Evolutionary conservation across 1,140 invertebrate species (phyloP).

Genomic region (Papilio machaon): DNA sequence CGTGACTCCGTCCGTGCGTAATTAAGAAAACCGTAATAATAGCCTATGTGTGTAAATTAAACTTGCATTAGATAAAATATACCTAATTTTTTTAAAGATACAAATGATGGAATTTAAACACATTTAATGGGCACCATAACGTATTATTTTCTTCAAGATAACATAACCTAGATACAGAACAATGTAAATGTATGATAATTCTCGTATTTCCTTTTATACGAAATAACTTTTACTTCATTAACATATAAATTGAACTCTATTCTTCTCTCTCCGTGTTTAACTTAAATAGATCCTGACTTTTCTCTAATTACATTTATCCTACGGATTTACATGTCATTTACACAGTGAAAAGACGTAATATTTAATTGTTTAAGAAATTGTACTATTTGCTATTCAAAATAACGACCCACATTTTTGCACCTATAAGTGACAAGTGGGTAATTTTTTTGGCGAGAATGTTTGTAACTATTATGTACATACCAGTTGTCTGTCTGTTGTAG

Average conservation of each 20-base stretch:
- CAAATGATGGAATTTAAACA: neutral
- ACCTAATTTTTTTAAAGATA: too few relatives aligned
- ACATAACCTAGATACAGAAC: neutral
- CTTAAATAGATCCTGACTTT: conserved; percentile 20
- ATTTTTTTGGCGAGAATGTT: neutral
- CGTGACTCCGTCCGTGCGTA: too few relatives aligned
- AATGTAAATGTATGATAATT: conserved; percentile 21
- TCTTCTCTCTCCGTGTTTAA: conserved; percentile 13
- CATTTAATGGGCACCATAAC: neutral
- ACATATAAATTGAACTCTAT: conserved; percentile 17
- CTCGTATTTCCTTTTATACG: conserved; percentile 14
- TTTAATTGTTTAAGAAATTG: neutral
- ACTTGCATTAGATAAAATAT: too few relatives aligned
- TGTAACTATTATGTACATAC: too few relatives aligned
- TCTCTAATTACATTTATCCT: conserved; percentile 21
- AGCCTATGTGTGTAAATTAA: too few relatives aligned
- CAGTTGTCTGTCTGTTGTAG: too few relatives aligned
- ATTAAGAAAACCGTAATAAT: too few relatives aligned
- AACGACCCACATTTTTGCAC: neutral
- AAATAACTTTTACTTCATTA: conserved; percentile 19
- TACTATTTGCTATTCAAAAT: neutral
- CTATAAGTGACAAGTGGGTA: neutral
- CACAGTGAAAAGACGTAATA: neutral
- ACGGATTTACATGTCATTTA: conserved; percentile 8
- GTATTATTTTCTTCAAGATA: neutral